A percentile compares a stretch with the other conserved stretches of the same genome.
phyloP scores from a whole-genome alignment of 2,888 invertebrate species.

The Drosophila mercatorum region DNA sequence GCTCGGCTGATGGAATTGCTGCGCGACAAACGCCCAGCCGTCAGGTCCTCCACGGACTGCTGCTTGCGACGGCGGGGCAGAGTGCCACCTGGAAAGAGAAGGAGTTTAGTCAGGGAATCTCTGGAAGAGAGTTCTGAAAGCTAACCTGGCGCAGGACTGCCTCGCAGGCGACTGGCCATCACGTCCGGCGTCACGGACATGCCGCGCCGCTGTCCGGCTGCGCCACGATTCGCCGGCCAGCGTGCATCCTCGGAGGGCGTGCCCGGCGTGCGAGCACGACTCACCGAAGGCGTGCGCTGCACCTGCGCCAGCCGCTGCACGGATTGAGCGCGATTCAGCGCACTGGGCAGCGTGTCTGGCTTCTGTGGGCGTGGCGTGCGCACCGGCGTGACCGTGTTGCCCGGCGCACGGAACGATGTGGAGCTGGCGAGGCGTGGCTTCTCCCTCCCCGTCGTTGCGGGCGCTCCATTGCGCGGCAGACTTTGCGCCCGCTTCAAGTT shows the following conservation, averaged over 20 bases:
- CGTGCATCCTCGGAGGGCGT: conserved; percentile 89
- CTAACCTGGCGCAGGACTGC: conserved; percentile 66
- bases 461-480: conserved; percentile 83
- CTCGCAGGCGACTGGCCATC: conserved; percentile 76
- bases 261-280: conserved; percentile 87
- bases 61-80: conserved; percentile 90
- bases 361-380: conserved; percentile 82
- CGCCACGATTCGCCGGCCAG: conserved; percentile 86
- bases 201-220: conserved; percentile 71
- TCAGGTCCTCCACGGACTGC: conserved; percentile 87
- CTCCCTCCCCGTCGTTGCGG: conserved; percentile 83
- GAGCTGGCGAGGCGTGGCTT: conserved; percentile 62
- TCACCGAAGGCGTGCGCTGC: conserved; percentile 85
- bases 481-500: conserved; percentile 85
- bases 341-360: conserved; percentile 86
- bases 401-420: conserved; percentile 85
- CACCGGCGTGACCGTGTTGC: conserved; percentile 58
- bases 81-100: conserved; percentile 87
- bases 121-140: rapidly evolving
- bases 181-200: conserved; percentile 82
- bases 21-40: conserved; percentile 81
- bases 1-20: conserved; percentile 85
- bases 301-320: conserved; percentile 79
- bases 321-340: conserved; percentile 83
- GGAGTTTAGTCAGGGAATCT: too few relatives aligned